Base-by-base conservation (phyloP, 2,113 vertebrate species). In the Chamaea fasciata region DNA sequence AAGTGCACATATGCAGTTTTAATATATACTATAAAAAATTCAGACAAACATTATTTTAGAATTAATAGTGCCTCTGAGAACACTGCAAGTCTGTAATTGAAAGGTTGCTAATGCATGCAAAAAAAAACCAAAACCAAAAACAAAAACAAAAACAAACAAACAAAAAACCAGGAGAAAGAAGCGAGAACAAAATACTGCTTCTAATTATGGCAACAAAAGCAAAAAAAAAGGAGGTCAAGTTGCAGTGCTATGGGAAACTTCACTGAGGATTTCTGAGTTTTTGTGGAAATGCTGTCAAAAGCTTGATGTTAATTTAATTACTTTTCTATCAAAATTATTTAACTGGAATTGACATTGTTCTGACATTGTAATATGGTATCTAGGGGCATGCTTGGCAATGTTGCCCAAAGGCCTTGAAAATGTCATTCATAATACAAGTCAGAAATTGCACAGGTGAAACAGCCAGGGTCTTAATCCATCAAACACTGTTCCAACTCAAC, bases 311-410 rank as follows among this genome's bases (percentile, higher is more conserved):
- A 83, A 27, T 94, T 94, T 83, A 97, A 94, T 93, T 93, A 86
- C 87, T 82, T 87, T 80, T 46, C 69, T 85, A 69, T 63, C 69
- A 83, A 84, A 89, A 87, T 11, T 75, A 92, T 91, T 95, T 92
- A 88, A 86, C 69, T 75, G 39, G 70, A 89, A 93, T 70, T 96
- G 89, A 92, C 87, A 95, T 91, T 95, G 70, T 90, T 96, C 86
- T 96, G 88, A 94, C 93, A 92, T 92, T 94, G 81, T 83, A 92
- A 89, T 93, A 60, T 57, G 86, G 87, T 95, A 92, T 96, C 77
- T 67, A 94, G 68, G 64, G 86, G 59, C 80, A 83, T 11, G 33
- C 73, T 83, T 93, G 49, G 74, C 75, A 94, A 62, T 24, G 70
- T 30, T 89, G 85, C 92, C 92, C 83, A 68, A 84, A 97, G 90